A percentile compares a stretch with the other conserved stretches of the same genome.
Evolutionary conservation across 2,113 vertebrate species (phyloP).

Genomic region (Oncorhynchus kisutch): DNA sequence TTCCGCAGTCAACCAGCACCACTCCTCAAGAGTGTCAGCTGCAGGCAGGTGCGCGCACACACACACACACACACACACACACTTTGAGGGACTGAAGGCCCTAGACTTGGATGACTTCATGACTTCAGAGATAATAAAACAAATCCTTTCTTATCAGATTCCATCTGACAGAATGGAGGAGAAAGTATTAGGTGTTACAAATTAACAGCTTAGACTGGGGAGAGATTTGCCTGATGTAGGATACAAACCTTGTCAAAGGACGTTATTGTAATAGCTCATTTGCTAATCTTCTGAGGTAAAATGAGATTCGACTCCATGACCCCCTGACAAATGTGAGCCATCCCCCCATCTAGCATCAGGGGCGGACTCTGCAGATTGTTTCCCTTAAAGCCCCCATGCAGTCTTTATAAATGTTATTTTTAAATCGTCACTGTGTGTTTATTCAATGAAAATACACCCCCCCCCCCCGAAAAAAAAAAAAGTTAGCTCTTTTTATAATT

Average conservation of each 20-base stretch:
- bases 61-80: not conserved
- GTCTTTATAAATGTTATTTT: too few relatives aligned
- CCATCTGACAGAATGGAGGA: not conserved
- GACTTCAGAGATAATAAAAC: not conserved
- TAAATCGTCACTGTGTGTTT: too few relatives aligned
- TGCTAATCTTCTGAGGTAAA: not conserved
- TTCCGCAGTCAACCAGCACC: not conserved
- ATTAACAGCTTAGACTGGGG: not conserved
- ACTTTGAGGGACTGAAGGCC: slow-evolving; percentile 7
- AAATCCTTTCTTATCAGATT: not conserved
- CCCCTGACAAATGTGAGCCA: not conserved
- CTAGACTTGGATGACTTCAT: not conserved
- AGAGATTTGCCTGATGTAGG: not conserved
- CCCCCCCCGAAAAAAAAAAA: too few relatives aligned
- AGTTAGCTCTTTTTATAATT: too few relatives aligned
- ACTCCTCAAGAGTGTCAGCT: slow-evolving; percentile 23
- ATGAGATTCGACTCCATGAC: not conserved
- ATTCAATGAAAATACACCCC: too few relatives aligned
- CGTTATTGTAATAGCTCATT: not conserved
- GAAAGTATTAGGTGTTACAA: not conserved
- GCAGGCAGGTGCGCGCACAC: not conserved
- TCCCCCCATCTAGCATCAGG: slow-evolving; percentile 11
- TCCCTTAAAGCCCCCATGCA: slow-evolving; percentile 55
- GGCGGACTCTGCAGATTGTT: slow-evolving; percentile 74
- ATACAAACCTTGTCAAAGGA: not conserved